Base-by-base conservation (phyloP, 2,113 vertebrate genomes). In the Scomber japonicus region DNA sequence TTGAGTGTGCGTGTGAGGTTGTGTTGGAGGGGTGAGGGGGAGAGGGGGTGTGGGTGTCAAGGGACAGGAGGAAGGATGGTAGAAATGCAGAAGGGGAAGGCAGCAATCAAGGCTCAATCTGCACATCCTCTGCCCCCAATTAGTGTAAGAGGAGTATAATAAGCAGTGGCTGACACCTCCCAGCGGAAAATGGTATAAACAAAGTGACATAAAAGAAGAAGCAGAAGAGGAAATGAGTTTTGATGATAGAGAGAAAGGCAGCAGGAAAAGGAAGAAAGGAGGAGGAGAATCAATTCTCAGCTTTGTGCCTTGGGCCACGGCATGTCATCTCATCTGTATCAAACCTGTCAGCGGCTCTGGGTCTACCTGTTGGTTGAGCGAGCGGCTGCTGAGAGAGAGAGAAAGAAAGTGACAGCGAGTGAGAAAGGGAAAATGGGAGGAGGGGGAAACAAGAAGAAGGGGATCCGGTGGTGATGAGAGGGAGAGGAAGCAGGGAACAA, bases 31-130 rank as follows among this genome's bases (percentile, higher is more conserved):
- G 61, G 53, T 50, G 74, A 0, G 7, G 31, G 50, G 56, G 74
- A 21, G 21, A 21, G 21, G 70, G 72, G 71, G 56, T 64, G 76
- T 9, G 35, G n/a, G 71, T 50, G 78, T 71, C 75, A 31, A 59
- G 80, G 77, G 78, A 75, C 31, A 16, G 71, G 60, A 51, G 75
- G 64, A 68, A 62, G 71, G 71, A 46, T n/a, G 55, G 45, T 31
- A 80, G 59, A 73, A 68, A 81, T 64, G 72, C 56, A 70, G 21
- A 81, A 85, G 56, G 74, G 78, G 60, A 70, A 85, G 78, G 80
- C 61, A 31, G 87, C 46, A 78, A 90, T 89, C 84, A 86, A 86
- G 81, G 72, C 81, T 71, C 81, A 83, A 87, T 91, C 79, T 88
- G 85, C 75, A 84, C 88, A 85, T 77, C 67, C 79, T 89, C 72